Evolutionary conservation across 2,888 invertebrate genomes (phyloP).

Genomic region (Nephrotoma appendiculata): DNA sequence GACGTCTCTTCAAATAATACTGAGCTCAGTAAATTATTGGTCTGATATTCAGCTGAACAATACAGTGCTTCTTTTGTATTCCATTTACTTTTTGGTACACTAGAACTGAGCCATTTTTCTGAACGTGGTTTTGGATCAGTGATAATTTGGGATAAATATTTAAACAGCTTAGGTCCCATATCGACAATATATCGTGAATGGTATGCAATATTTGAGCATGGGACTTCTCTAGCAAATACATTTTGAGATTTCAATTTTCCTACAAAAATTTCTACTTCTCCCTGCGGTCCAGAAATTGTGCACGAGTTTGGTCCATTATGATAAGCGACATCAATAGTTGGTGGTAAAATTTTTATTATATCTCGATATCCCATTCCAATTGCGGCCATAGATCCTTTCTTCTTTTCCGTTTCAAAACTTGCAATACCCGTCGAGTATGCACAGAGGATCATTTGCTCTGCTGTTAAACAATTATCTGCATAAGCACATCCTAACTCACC

Average conservation of each 20-base stretch:
- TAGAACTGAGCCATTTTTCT: constrained; percentile 72
- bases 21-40: constrained; percentile 59
- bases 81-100: constrained; percentile 60
- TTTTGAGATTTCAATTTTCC: constrained; percentile 49
- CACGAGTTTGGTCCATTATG: constrained; percentile 75
- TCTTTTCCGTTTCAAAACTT: constrained; percentile 51
- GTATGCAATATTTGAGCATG: constrained; percentile 78
- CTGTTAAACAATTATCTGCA: constrained; percentile 81
- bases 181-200: constrained; percentile 71
- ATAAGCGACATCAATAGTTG: constrained; percentile 71
- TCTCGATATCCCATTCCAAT: constrained; percentile 51
- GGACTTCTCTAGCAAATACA: constrained; percentile 69
- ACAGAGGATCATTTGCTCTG: constrained; percentile 70
- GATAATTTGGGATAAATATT: constrained; percentile 48
- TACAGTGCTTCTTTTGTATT: constrained; percentile 43
- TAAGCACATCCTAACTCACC: constrained; percentile 93
- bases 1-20: constrained; percentile 47
- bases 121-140: constrained; percentile 51
- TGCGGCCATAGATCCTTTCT: constrained; percentile 77
- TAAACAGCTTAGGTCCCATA: constrained; percentile 47
- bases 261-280: constrained; percentile 49
- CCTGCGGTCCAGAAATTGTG: constrained; percentile 79
- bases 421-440: constrained; percentile 73
- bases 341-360: constrained; percentile 45
- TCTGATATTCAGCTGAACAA: constrained; percentile 74